Percentiles rank a stretch among this genome's conserved stretches.
These are phyloP conservation scores for Poeciliopsis infans DNA, from an alignment of 2,797 vertebrate genomes.

Conservation along the genomic window DNA sequence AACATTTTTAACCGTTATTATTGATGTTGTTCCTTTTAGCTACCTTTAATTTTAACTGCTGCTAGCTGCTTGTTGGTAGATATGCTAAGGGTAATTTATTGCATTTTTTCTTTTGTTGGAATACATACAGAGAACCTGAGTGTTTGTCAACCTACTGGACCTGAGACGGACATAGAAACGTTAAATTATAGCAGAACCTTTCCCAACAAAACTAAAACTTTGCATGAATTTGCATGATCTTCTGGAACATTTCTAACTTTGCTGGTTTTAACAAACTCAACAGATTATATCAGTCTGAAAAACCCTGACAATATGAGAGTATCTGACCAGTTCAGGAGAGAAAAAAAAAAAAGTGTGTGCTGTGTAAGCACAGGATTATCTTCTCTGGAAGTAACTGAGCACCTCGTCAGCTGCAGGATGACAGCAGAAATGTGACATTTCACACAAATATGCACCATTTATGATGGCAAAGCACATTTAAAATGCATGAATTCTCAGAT, in stretches of 20 bases:
- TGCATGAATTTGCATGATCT: background rate
- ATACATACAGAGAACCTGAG: too few species aligned
- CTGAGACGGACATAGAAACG: too few species aligned
- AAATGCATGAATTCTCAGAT: background rate
- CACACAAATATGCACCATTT: background rate
- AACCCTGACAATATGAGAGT: constrained; percentile 17
- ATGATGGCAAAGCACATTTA: background rate
- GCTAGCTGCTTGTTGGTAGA: too few species aligned
- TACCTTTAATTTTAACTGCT: too few species aligned
- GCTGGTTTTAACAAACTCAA: constrained; percentile 3
- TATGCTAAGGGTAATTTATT: too few species aligned
- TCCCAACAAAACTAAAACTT: background rate
- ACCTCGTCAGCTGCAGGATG: background rate
- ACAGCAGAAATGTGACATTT: background rate
- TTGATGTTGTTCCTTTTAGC: too few species aligned
- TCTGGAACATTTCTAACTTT: background rate
- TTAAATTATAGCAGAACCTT: background rate
- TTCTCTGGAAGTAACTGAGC: constrained; percentile 33
- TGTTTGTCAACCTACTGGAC: too few species aligned
- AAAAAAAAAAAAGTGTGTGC: constrained; percentile 25
- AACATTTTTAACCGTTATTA: too few species aligned
- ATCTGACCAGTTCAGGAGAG: constrained; percentile 11
- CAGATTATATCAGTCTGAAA: constrained; percentile 24
- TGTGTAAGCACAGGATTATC: constrained; percentile 48
- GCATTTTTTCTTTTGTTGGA: too few species aligned